A percentile compares a stretch with the other conserved stretches of the same genome.
phyloP scores from a whole-genome alignment of 2,888 invertebrate genomes.

The Hypomecis atomaria region DNA sequence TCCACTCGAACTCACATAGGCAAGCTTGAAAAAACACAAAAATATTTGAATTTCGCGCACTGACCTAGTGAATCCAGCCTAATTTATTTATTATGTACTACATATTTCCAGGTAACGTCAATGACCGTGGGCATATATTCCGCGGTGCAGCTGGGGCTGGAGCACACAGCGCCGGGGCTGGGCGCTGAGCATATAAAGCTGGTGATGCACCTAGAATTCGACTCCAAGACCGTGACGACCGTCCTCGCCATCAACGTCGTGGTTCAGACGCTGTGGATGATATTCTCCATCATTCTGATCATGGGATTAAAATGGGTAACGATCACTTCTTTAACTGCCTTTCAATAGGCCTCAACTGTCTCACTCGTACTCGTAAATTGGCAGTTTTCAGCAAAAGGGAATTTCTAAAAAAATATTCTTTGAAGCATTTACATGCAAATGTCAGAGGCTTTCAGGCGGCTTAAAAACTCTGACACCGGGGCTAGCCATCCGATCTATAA shows the following conservation, averaged over 20 bases:
- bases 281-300: constrained; percentile 44
- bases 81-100: not conserved
- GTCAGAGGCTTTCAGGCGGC: too few species aligned
- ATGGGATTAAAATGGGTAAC: constrained; percentile 47
- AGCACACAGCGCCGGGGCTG: not conserved
- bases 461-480: too few species aligned
- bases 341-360: not conserved
- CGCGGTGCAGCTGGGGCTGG: constrained; percentile 18
- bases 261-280: constrained; percentile 41
- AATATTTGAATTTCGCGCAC: too few species aligned
- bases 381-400: too few species aligned
- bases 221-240: constrained; percentile 23
- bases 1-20: too few species aligned
- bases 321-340: not conserved
- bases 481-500: too few species aligned
- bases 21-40: too few species aligned
- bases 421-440: too few species aligned
- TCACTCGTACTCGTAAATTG: too few species aligned
- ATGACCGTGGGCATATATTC: constrained; percentile 1
- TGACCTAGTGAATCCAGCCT: not conserved
- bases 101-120: constrained; percentile 22
- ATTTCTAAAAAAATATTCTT: too few species aligned
- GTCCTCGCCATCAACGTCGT: constrained; percentile 36
- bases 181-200: constrained; percentile 14
- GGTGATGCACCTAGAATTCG: constrained; percentile 37